Evolutionary conservation across 2,113 vertebrate species (phyloP).

Genomic region (Vulpes vulpes): DNA sequence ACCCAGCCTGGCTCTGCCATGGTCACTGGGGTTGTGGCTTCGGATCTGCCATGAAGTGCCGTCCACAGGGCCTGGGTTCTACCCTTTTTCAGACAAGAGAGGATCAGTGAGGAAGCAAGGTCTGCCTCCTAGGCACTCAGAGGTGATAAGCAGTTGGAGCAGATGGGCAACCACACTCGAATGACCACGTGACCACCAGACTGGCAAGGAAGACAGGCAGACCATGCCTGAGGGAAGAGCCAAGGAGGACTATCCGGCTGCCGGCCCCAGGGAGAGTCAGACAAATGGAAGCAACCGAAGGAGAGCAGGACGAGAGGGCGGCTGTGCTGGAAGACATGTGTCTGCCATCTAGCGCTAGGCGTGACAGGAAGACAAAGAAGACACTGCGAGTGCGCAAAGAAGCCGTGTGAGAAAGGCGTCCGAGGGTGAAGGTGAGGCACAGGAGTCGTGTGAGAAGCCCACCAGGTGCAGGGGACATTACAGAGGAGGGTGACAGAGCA

Average conservation of each 20-base stretch:
- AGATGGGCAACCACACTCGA: rapidly evolving
- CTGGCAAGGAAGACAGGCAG: neutral
- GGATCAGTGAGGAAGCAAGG: neutral
- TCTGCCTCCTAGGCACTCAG: neutral
- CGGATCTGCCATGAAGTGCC: neutral
- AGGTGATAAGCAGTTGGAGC: neutral
- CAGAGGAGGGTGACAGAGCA: neutral
- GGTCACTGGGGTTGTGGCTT: neutral
- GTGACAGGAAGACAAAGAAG: neutral
- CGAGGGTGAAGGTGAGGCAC: neutral
- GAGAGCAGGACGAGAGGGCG: neutral
- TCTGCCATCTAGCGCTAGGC: constrained; percentile 43
- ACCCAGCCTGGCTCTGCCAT: rapidly evolving
- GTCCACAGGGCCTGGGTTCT: neutral
- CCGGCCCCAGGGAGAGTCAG: neutral
- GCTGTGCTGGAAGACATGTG: neutral
- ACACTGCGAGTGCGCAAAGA: rapidly evolving
- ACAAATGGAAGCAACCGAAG: neutral
- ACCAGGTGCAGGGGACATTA: too few species aligned
- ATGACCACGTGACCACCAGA: rapidly evolving
- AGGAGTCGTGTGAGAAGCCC: rapidly evolving
- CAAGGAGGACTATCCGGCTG: neutral
- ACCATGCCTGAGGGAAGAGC: neutral
- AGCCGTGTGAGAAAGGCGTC: neutral
- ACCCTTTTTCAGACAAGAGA: neutral